Evolutionary conservation across 2,113 vertebrate genomes (phyloP).

Genomic region (Datnioides undecimradiatus): DNA sequence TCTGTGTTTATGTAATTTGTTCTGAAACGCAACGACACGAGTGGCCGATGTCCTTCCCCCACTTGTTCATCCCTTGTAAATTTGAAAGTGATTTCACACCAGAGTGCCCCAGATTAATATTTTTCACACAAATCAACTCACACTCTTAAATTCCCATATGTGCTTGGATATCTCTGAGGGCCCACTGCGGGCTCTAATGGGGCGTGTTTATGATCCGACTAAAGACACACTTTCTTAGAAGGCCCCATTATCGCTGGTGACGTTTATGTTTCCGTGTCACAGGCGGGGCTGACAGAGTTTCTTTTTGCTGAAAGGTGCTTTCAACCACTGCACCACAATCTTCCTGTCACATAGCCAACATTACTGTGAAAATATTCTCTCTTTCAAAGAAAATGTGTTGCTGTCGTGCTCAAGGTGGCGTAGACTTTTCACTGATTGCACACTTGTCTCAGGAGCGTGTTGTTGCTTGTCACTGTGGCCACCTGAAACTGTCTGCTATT

Average conservation of each 20-base stretch:
- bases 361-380: constrained; percentile 55
- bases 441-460: constrained; percentile 49
- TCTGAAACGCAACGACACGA: not conserved
- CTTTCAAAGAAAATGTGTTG: constrained; percentile 44
- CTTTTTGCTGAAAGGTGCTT: constrained; percentile 61
- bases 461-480: constrained; percentile 56
- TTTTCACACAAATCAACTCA: constrained; percentile 59
- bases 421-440: constrained; percentile 63
- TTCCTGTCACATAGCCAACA: constrained; percentile 67
- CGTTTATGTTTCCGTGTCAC: constrained; percentile 60
- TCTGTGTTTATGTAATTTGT: constrained; percentile 10
- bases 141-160: constrained; percentile 31
- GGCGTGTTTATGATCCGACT: constrained; percentile 56
- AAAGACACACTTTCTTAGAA: constrained; percentile 48
- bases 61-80: constrained; percentile 49
- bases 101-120: constrained; percentile 49
- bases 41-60: constrained; percentile 4
- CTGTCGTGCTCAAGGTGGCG: constrained; percentile 49
- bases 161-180: constrained; percentile 38
- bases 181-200: constrained; percentile 48
- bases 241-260: constrained; percentile 41
- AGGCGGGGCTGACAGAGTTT: constrained; percentile 47
- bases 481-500: constrained; percentile 52
- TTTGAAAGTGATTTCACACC: constrained; percentile 67
- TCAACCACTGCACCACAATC: constrained; percentile 67